Conservation (phyloP, 2,888 invertebrate genomes). For the Noctua pronuba region DNA sequence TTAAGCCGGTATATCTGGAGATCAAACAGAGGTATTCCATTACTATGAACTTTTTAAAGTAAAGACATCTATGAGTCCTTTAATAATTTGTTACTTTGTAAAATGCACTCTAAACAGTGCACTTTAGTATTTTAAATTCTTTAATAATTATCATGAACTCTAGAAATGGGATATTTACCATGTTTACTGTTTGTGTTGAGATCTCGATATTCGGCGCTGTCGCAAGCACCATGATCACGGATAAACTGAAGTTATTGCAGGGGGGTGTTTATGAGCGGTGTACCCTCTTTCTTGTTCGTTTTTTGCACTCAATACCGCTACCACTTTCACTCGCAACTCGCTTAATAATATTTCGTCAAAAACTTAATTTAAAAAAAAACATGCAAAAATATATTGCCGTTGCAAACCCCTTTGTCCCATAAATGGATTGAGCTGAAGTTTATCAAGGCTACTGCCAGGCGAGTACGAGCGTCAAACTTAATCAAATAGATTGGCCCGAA, state of each 20-base stretch:
- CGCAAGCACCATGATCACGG: no score
- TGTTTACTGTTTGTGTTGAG: no score
- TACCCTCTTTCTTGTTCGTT: no score
- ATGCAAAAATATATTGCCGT: not conserved
- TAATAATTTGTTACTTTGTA: not conserved
- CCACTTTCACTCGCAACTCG: no score
- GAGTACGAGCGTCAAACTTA: slow-evolving; percentile 68
- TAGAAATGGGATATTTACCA: no score
- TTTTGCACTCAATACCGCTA: no score
- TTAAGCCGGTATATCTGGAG: not conserved
- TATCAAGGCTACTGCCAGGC: slow-evolving; percentile 48
- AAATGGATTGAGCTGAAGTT: slow-evolving; percentile 69
- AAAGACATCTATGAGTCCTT: not conserved
- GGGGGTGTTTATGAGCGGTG: no score
- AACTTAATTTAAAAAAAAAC: not conserved
- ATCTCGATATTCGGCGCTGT: no score
- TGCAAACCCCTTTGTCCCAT: slow-evolving; percentile 42
- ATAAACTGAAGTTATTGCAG: no score
- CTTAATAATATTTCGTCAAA: not conserved
- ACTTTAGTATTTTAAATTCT: not conserved
- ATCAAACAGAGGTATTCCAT: not conserved
- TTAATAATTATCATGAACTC: no score
- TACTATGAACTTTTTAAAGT: not conserved
- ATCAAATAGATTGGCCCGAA: slow-evolving; percentile 73
- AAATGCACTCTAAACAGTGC: not conserved